Evolutionary conservation across 2,113 vertebrate genomes (phyloP), one percentile per base, ranked within the genome.

Genomic region (Bos indicus): DNA sequence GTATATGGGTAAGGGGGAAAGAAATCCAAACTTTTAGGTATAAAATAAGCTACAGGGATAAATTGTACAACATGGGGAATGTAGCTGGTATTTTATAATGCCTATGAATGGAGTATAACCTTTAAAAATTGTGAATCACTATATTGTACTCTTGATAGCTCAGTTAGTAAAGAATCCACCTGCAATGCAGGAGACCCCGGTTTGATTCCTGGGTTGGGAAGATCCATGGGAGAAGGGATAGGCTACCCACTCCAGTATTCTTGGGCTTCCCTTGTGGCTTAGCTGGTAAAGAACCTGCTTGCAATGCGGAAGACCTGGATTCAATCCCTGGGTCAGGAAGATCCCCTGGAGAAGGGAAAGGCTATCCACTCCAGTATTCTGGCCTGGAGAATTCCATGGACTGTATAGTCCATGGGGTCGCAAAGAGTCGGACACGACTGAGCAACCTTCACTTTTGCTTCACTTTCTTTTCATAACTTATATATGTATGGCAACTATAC

Each of bases 381-480:
- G 19, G n/a, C 67, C n/a, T 71, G 67, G 67, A 71, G n/a, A 40
- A 40, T 71, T 40, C 67, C n/a, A 40, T 23, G n/a, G n/a, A 23
- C 67, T 21, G 1, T 40, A 40, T 23, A 67, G 64, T 71, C n/a
- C 67, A 40, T 71, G 67, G n/a, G n/a, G 10, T 71, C 1, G 0
- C 19, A 71, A 23, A 71, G 10, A 71, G 67, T 71, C 0, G 5
- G 6, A 71, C 19, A 71, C 0, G 0, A 40, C 19, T 40, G n/a
- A 71, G n/a, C 5, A 12, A 23, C 33, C 7, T 19, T 19, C 33
- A 40, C 62, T 9, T 67, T 19, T 7, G 12, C 67, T 71, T 71
- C 19, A 40, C n/a, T 71, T 40, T 40, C n/a, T 71, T 71, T 71
- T 71, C 67, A 23, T 21, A 33, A 13, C 48, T 81, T 81, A 33